phyloP scores from a whole-genome alignment of 1,140 invertebrate genomes.

The Drosophila navojoa region DNA sequence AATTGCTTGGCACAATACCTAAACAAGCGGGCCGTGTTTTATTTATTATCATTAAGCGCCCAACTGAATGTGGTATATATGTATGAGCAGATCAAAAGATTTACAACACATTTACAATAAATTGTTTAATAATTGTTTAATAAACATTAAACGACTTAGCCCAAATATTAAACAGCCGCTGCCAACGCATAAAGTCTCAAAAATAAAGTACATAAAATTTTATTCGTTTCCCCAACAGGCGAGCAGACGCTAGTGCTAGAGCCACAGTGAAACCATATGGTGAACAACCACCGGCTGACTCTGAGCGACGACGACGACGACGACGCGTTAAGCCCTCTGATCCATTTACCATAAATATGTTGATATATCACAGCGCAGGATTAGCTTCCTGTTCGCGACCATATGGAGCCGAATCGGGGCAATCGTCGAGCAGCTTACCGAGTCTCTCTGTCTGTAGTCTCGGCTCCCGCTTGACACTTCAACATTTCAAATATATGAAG shows the following conservation, averaged over 20 bases:
- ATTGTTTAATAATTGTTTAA: conserved; percentile 82
- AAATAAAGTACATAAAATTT: conserved; percentile 70
- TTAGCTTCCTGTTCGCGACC: conserved; percentile 77
- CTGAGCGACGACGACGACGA: conserved; percentile 4
- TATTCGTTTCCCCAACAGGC: conserved; percentile 26
- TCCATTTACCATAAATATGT: conserved; percentile 82
- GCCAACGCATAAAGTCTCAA: conserved; percentile 46
- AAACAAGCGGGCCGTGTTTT: conserved; percentile 45
- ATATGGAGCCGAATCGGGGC: conserved; percentile 57
- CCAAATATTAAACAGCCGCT: conserved; percentile 69
- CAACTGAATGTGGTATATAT: conserved; percentile 8
- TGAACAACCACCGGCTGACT: conserved; percentile 51
- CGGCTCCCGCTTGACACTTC: conserved; percentile 54
- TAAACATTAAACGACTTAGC: conserved; percentile 71
- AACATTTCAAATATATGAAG: conserved; percentile 67
- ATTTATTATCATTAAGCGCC: conserved; percentile 66
- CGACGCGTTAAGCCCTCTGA: conserved; percentile 61
- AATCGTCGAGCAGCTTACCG: no score
- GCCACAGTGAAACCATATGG: conserved; percentile 65
- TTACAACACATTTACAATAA: conserved; percentile 7
- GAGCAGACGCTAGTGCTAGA: not conserved
- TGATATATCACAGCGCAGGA: conserved; percentile 81
- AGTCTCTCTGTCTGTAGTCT: not conserved
- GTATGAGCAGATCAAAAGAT: no score
- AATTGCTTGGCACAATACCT: conserved; percentile 56